Evolutionary conservation across 64 coral and sea anemone genomes (phyloP), one percentile per base, ranked within the genome.

Genomic region (Actinia equina): DNA sequence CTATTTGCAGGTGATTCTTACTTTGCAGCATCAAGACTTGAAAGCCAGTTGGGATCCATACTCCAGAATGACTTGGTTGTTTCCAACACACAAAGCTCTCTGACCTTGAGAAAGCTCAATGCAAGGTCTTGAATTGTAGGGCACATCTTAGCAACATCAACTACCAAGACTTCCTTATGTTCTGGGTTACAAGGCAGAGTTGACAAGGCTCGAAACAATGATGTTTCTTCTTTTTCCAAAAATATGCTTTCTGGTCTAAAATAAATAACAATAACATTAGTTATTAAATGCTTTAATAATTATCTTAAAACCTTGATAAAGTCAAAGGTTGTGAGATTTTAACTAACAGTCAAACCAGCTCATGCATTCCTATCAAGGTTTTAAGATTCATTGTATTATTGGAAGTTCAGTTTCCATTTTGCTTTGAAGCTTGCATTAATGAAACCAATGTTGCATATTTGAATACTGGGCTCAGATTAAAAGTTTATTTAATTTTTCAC

Each of bases 161-260:
- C 25, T 1, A 98, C 95, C 12, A 91, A 94, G 2, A 98, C 92
- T 30, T 91, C 95, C 59, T 98, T 98, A 83, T 91, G 92, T 44
- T 98, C 92, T 8, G 89, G 83, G 13, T 94, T 91, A n/a, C 87
- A 79, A 27, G 89, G 86, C 76, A 98, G 87, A 30, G 79, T 80
- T 6, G 95, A 98, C 54, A 98, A 80, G 52, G 87, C 64, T 25
- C 89, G 82, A 27, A 98, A 98, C 52, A 98, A 84, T 41, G 89
- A 98, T 18, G 95, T 91, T 80, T 98, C 95, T 52, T 98, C 95
- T 77, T 98, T 98, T 86, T 95, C 93, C 52, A 99, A 71, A 42
- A 99, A 95, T 59, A 95, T 92, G 83, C 97, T 95, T 78, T 99
- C 97, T 52, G 93, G 97, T 77, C 97, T 99, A 77, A 77, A 89